Evolutionary conservation across 2,797 vertebrate genomes (phyloP).

Genomic region (Hippopotamyrus pictus): DNA sequence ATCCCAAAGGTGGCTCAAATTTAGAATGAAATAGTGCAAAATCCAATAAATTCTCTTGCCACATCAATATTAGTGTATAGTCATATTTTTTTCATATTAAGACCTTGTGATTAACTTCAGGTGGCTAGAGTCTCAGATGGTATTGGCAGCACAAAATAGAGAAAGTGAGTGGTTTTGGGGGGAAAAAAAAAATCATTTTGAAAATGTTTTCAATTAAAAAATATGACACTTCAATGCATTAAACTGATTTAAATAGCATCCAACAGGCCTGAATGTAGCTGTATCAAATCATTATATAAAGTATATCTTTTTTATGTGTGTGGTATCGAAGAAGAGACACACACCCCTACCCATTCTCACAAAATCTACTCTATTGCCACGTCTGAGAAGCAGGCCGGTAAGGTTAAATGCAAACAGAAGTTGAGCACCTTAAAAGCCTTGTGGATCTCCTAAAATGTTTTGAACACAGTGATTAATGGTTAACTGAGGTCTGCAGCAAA

Average conservation of each 20-base stretch:
- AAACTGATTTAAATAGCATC: not conserved
- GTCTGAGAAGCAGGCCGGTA: not conserved
- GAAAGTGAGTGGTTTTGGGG: not conserved
- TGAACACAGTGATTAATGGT: not conserved
- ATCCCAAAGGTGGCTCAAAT: not conserved
- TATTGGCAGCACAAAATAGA: not conserved
- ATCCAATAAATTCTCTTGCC: not conserved
- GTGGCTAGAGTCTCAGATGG: not conserved
- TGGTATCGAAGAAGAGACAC: not conserved
- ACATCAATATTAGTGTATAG: not conserved
- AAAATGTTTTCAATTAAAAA: not conserved
- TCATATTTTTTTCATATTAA: not conserved
- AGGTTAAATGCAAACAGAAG: not conserved
- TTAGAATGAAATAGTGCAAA: not conserved
- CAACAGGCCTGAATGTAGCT: not conserved
- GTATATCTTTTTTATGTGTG: not conserved
- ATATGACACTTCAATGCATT: not conserved
- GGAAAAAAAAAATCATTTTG: not conserved
- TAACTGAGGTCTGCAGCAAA: not conserved
- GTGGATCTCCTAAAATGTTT: not conserved
- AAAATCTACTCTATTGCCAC: not conserved
- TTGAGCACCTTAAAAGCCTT: not conserved
- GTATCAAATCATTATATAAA: not conserved
- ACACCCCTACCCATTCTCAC: not conserved
- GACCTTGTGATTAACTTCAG: not conserved